Evolutionary conservation across 1,140 invertebrate species (phyloP), one percentile per base, ranked within the genome.

Genomic region (Ceratoteleas bidentatus): DNA sequence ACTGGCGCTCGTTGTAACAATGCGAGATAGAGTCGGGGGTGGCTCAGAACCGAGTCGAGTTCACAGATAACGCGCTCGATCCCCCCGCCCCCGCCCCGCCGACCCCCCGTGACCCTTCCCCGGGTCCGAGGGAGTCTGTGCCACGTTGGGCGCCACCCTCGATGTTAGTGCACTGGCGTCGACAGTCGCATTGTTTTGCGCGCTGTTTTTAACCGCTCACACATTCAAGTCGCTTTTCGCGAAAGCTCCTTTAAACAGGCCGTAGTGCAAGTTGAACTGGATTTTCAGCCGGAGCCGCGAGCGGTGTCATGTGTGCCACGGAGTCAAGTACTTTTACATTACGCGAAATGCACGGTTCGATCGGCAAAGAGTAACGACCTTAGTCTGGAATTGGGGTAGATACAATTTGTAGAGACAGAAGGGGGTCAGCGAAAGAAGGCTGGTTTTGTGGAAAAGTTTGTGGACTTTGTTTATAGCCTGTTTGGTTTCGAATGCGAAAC

Each of bases 11-110:
- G 56, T 40, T 65, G 84, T 84, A 88, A 89, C 88, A 88, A 89
- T 88, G 84, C 86, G 72, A 87, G 86, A 89, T 87, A 87, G 81
- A 87, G 78, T 33, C 66, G 72, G 76, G 54, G 77, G 77, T 81
- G 82, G 79, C 74, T 83, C 81, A 70, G 70, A 58, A 70, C 57
- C 69, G 79, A 82, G 83, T 85, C 84, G 88, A 86, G 76, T 87
- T 87, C 86, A 83, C 87, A 88, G 88, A 88, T 88, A 89, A 89
- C 87, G 69, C 84, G 13, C 53, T 15, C 61, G 40, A 34, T 76
- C 62, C 79, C 60, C 47, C 34, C 13, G n/a, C n/a, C n/a, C n/a
- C n/a, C n/a, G n/a, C n/a, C n/a, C n/a, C 64, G 16, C 32, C 53
- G 40, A 4, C 34, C 60, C 52, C 70, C 15, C 50, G 50, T 60